Conservation (phyloP, 2,888 invertebrate genomes). For the Hybos culiciformis region DNA sequence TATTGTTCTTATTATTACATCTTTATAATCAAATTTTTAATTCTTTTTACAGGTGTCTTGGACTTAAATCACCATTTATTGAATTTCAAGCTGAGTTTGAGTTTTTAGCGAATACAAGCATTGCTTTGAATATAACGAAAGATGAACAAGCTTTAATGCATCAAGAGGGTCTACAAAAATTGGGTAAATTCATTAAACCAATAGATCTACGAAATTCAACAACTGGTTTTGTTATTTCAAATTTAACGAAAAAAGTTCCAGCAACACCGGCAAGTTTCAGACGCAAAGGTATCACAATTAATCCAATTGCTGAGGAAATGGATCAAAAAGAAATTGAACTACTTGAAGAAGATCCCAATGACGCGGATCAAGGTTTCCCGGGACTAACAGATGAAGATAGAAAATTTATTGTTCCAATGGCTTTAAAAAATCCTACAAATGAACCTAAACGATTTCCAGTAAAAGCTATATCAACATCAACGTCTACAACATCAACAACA, state of each 20-base stretch:
- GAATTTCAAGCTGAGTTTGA: slow-evolving; percentile 31
- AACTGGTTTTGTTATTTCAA: slow-evolving; percentile 31
- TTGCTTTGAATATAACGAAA: slow-evolving; percentile 33
- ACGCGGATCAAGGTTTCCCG: slow-evolving; percentile 25
- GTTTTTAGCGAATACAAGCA: slow-evolving; percentile 31
- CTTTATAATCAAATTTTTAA: too few species aligned
- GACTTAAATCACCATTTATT: slow-evolving; percentile 34
- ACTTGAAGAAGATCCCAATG: slow-evolving; percentile 33
- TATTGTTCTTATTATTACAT: not conserved
- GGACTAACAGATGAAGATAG: slow-evolving; percentile 32
- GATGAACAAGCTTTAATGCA: slow-evolving; percentile 34
- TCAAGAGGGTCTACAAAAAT: slow-evolving; percentile 30
- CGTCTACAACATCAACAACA: slow-evolving; percentile 16
- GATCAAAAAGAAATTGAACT: slow-evolving; percentile 33
- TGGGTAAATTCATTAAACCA: slow-evolving; percentile 34
- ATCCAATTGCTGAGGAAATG: slow-evolving; percentile 34
- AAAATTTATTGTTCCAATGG: slow-evolving; percentile 35
- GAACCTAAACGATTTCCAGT: slow-evolving; percentile 21
- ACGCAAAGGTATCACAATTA: slow-evolving; percentile 17
- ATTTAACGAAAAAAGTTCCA: slow-evolving; percentile 29
- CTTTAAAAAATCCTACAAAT: slow-evolving; percentile 31
- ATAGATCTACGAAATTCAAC: slow-evolving; percentile 31
- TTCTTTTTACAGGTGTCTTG: slow-evolving; percentile 26
- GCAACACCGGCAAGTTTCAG: slow-evolving; percentile 17
- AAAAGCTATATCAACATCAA: slow-evolving; percentile 17